Evolutionary conservation across 2,888 invertebrate species (phyloP), one percentile per base, ranked within the genome.

Genomic region (Phaedon cochleariae): DNA sequence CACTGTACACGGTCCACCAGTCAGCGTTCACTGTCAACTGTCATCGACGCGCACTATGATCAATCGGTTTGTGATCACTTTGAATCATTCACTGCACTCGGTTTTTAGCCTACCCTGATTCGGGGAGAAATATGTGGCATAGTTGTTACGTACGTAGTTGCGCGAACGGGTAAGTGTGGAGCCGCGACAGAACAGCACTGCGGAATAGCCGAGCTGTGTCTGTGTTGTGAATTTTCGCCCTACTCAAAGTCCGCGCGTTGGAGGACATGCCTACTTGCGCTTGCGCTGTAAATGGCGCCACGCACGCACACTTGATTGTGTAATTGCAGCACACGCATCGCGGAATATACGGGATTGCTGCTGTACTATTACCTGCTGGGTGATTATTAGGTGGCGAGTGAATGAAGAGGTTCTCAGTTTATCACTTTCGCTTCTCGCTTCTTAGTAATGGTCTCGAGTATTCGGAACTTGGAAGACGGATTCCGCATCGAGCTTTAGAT

Each of bases 231-330:
- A 60, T 58, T 64, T 61, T 64, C 51, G 45, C 64, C 64, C 57
- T 58, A 58, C 66, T 52, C 51, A 62, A 67, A 63, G 63, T 63
- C 54, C 59, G 64, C 52, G 49, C 41, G 51, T 76, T 74, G 78
- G 80, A 79, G 81, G 81, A 79, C 79, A 77, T 77, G 77, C 80
- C 79, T 77, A 77, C 78, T 73, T 70, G 75, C 70, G 80, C 81
- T 73, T 78, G 82, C 81, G 79, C 77, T 67, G 59, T 67, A 4
- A 29, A 59, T 75, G 81, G 81, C 81, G 81, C 81, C 82, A 82
- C 82, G 81, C 81, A 81, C 79, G 79, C 80, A 80, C 74, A 73
- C 75, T 73, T 73, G 76, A 76, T 81, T 80, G 81, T 80, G 78
- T 80, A 81, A 81, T 79, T 81, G 78, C 75, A 74, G 76, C 78